Base-by-base conservation (phyloP, 2,888 invertebrate genomes). In the Tethea ocularis region DNA sequence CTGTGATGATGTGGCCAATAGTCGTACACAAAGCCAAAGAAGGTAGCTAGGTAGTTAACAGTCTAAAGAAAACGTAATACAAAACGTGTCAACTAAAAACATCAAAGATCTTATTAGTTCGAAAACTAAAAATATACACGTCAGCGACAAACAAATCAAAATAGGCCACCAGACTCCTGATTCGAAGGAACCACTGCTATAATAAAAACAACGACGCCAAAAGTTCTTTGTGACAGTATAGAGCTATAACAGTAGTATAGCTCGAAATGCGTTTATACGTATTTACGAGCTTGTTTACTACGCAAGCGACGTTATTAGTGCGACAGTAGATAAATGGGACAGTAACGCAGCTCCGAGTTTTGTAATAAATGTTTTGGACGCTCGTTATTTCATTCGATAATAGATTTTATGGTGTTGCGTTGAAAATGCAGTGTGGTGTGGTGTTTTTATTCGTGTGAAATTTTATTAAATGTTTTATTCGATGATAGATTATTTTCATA, bases 261-360 rank as follows among this genome's bases (percentile, higher is more conserved):
- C 41, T 41, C 17, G 6, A 17, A 41, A 53, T 51, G 56, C 51
- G 56, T 46, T 46, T 61, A 58, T 60, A 60, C 59, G 61, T 68
- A 63, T 64, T 68, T 64, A 66, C 61, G 68, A 68, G 53, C 57
- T 61, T 68, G 68, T 68, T 68, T 68, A 68, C 66, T 60, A 53
- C 62, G 55, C 7, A 57, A 36, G 38, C 59, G 54, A 62, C 59
- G 57, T 62, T 58, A 52, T 58, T 51, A 59, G 29, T 46, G 8
- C 33, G 59, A 17, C 65, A 55, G 63, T 65, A 63, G 15, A 52
- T 38, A 52, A 26, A 23, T 26, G 29, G 23, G 26, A 52, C 23
- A n/a, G 52, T 41, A 41, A 41, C 41, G n/a, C 41, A 41, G 17
- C 17, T 17, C 17, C 17, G 36, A 17, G 17, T 17, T 41, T 3